Evolutionary conservation across 1,140 invertebrate genomes (phyloP).

Genomic region (Laodelphax striatellus): DNA sequence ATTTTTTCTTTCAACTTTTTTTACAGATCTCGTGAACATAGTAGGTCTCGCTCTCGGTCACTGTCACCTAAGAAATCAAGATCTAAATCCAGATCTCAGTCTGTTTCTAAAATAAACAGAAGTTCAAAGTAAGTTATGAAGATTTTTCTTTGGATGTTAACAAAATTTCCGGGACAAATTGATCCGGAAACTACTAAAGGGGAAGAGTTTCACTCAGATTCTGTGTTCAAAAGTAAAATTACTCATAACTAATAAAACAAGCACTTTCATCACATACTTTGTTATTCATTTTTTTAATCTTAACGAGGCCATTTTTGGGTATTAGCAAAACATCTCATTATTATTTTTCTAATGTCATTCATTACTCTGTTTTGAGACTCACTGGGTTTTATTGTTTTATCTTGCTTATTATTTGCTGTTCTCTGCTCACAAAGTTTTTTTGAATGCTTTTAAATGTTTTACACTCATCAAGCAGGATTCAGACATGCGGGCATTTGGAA

Average conservation of each 20-base stretch:
- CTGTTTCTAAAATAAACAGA: conserved; percentile 26
- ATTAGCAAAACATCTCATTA: too few relatives aligned
- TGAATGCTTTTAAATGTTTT: too few relatives aligned
- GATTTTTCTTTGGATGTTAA: conserved; percentile 6
- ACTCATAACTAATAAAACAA: neutral
- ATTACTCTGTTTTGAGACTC: too few relatives aligned
- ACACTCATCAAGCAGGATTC: too few relatives aligned
- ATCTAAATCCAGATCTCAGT: conserved; percentile 40
- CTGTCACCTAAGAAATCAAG: conserved; percentile 47
- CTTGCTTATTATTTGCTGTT: too few relatives aligned
- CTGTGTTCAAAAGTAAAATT: neutral
- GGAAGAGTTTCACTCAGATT: neutral
- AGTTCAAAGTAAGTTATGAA: conserved; percentile 23
- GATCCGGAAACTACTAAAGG: conserved; percentile 15
- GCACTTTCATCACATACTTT: too few relatives aligned
- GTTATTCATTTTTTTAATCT: neutral
- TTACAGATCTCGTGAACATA: conserved; percentile 44
- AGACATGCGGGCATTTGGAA: too few relatives aligned
- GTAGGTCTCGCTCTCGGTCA: conserved; percentile 41
- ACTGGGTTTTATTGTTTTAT: too few relatives aligned
- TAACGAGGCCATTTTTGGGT: neutral
- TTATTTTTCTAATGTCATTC: too few relatives aligned
- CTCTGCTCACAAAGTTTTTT: too few relatives aligned
- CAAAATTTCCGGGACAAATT: neutral
- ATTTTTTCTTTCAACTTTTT: conserved; percentile 24